These are phyloP conservation scores for Bufotes viridis DNA, from an alignment of 2,797 vertebrate genomes.

Conservation along the genomic window DNA sequence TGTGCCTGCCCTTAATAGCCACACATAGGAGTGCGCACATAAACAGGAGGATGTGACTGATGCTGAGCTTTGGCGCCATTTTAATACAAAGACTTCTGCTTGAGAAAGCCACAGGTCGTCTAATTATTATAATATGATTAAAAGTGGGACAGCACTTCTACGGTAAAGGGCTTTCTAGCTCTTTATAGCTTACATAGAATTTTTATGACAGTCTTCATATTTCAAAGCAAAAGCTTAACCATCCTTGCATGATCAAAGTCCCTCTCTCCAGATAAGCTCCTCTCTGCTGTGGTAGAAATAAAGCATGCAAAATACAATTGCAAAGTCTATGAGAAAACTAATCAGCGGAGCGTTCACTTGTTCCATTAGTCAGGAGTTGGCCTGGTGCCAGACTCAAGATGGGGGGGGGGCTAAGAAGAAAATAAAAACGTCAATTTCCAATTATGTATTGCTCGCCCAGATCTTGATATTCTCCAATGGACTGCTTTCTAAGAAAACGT, in stretches of 20 bases:
- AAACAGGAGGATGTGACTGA: neutral
- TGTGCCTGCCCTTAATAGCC: no score
- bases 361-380: slow-evolving; percentile 47
- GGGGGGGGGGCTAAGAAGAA: neutral
- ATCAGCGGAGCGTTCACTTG: slow-evolving; percentile 37
- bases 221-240: slow-evolving; percentile 51
- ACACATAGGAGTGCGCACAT: no score
- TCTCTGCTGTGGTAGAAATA: slow-evolving; percentile 38
- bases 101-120: slow-evolving; percentile 23
- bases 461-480: slow-evolving; percentile 37
- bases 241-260: slow-evolving; percentile 47
- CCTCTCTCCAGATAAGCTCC: slow-evolving; percentile 36
- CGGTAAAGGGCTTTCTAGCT: slow-evolving; percentile 24
- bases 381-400: slow-evolving; percentile 4
- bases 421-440: slow-evolving; percentile 23
- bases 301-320: slow-evolving; percentile 41
- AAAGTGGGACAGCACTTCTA: slow-evolving; percentile 38
- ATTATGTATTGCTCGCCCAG: slow-evolving; percentile 37
- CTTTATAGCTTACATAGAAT: slow-evolving; percentile 27
- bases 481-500: slow-evolving; percentile 48
- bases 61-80: neutral
- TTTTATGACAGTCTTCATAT: slow-evolving; percentile 42
- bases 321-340: slow-evolving; percentile 43
- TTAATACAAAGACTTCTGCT: neutral
- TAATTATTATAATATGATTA: slow-evolving; percentile 16